phyloP scores from a whole-genome alignment of 2,797 vertebrate genomes.

The Molossus molossus region DNA sequence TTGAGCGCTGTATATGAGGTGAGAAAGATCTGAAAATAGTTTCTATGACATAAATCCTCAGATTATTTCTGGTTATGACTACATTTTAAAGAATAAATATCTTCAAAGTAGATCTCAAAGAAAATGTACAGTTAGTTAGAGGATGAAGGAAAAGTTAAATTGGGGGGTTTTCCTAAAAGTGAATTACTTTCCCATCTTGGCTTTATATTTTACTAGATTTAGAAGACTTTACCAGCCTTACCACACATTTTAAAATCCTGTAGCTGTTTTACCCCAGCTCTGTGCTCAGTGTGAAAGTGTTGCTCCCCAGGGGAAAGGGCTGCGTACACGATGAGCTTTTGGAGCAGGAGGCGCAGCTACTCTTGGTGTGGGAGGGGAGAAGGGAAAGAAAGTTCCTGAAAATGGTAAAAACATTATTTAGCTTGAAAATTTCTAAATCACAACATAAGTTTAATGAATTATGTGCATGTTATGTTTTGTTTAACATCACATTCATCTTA shows the following conservation, averaged over 20 bases:
- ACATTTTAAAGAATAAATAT: not conserved
- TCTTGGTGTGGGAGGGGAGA: accelerated
- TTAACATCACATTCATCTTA: conserved; percentile 5
- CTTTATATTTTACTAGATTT: conserved; percentile 36
- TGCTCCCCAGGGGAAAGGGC: not conserved
- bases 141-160: not conserved
- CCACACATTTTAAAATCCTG: not conserved
- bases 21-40: conserved; percentile 19
- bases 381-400: not conserved
- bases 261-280: not conserved
- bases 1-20: conserved; percentile 99
- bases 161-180: not conserved
- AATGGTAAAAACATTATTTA: not conserved
- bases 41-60: not conserved
- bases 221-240: not conserved
- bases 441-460: conserved; percentile 36
- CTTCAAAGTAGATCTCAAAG: conserved; percentile 34
- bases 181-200: not conserved
- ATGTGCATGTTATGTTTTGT: conserved; percentile 23
- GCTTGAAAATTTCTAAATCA: conserved; percentile 30
- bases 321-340: not conserved
- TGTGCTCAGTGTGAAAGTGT: not conserved
- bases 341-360: not conserved
- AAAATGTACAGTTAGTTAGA: conserved; percentile 1
- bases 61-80: not conserved